These are phyloP conservation scores for Gymnarchus niloticus DNA, from an alignment of 2,113 vertebrate genomes.

Conservation along the genomic window DNA sequence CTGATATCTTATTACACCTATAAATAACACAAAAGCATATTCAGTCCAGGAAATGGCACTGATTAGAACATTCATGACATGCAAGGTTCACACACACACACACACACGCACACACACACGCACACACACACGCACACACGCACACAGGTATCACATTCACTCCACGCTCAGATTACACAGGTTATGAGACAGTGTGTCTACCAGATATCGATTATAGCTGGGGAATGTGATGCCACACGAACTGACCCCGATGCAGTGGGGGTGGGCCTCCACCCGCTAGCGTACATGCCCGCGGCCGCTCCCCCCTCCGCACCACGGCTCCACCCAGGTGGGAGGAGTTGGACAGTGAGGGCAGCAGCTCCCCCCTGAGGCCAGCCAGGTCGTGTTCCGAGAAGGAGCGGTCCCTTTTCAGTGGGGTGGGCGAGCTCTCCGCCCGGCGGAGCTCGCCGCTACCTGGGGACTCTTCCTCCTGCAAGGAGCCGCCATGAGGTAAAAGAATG, in stretches of 20 bases:
- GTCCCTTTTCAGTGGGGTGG: conserved; percentile 73
- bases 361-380: conserved; percentile 70
- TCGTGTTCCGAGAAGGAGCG: conserved; percentile 92
- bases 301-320: conserved; percentile 29
- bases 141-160: background rate
- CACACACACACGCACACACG: background rate
- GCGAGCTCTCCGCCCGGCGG: conserved; percentile 49
- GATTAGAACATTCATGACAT: background rate
- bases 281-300: conserved; percentile 65
- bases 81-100: background rate
- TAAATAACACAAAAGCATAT: background rate
- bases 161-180: background rate
- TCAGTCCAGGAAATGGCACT: background rate
- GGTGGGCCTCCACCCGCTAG: conserved; percentile 39
- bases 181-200: background rate
- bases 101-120: background rate
- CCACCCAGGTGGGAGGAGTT: conserved; percentile 27
- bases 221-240: background rate
- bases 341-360: conserved; percentile 48
- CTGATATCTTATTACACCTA: background rate
- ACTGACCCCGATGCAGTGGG: conserved; percentile 55
- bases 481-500: background rate
- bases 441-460: conserved; percentile 66
- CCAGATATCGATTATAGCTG: background rate
- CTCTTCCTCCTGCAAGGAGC: conserved; percentile 77